phyloP scores from a whole-genome alignment of 2,888 invertebrate genomes.

The Archaeoteleia sp. region DNA sequence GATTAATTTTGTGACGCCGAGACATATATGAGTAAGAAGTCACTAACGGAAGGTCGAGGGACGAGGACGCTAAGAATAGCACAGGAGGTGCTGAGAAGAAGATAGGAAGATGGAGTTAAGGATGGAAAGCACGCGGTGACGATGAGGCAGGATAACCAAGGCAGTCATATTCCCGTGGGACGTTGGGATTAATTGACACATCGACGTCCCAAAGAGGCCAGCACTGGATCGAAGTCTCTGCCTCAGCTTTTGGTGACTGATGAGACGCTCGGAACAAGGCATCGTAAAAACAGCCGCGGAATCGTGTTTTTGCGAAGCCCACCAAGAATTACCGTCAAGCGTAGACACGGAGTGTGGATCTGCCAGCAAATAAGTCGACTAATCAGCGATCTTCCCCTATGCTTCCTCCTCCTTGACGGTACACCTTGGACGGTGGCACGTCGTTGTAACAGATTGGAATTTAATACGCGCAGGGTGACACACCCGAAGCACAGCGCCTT shows the following conservation, averaged over 20 bases:
- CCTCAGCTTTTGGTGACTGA: conserved; percentile 68
- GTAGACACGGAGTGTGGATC: conserved; percentile 54
- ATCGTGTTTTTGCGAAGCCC: conserved; percentile 62
- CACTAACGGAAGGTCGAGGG: not conserved
- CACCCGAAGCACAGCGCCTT: conserved; percentile 44
- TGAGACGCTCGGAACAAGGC: conserved; percentile 71
- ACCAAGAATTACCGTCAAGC: conserved; percentile 64
- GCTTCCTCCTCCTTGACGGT: conserved; percentile 23
- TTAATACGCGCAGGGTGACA: conserved; percentile 69
- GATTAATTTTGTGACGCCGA: too few species aligned
- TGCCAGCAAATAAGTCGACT: conserved; percentile 65
- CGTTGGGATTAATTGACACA: conserved; percentile 74
- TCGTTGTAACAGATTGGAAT: conserved; percentile 73
- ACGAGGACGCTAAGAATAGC: conserved; percentile 36
- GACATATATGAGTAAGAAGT: too few species aligned
- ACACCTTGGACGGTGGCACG: conserved; percentile 54
- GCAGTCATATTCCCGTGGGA: conserved; percentile 61
- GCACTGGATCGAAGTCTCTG: conserved; percentile 49
- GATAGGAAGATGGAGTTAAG: conserved; percentile 34
- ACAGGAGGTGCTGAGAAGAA: conserved; percentile 1
- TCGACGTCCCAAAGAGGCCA: conserved; percentile 65
- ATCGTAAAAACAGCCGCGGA: conserved; percentile 67
- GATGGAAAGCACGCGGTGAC: conserved; percentile 34
- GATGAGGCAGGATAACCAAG: conserved; percentile 31
- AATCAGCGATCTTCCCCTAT: conserved; percentile 59